A percentile compares a stretch with the other conserved stretches of the same genome.
Evolutionary conservation across 1,140 invertebrate genomes (phyloP).

Genomic region (Trinorchestia longiramus): DNA sequence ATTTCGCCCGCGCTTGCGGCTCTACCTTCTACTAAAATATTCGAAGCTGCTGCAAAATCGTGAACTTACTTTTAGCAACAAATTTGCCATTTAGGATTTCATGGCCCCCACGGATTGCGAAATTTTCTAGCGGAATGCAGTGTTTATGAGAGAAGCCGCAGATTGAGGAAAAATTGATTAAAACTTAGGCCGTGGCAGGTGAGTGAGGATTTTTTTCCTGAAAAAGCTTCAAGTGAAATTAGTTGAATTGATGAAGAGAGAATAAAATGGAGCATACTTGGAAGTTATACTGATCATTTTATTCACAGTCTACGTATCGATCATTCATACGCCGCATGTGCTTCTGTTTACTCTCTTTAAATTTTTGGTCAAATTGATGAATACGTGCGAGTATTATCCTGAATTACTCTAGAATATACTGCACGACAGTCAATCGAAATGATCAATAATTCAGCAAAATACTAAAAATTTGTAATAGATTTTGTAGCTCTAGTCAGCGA

Average conservation of each 20-base stretch:
- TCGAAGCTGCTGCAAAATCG: conserved; percentile 3
- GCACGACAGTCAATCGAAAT: too few relatives aligned
- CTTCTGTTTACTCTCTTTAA: too few relatives aligned
- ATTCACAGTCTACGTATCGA: too few relatives aligned
- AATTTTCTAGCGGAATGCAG: not conserved
- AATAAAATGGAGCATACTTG: too few relatives aligned
- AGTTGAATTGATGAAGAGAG: not conserved
- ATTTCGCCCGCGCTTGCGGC: not conserved
- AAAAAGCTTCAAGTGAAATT: not conserved
- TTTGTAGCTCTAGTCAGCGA: too few relatives aligned
- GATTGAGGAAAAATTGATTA: not conserved
- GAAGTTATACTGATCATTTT: too few relatives aligned
- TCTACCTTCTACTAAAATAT: conserved; percentile 15
- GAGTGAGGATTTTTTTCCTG: not conserved
- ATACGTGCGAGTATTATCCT: too few relatives aligned
- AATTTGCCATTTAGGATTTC: not conserved
- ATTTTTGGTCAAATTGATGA: too few relatives aligned
- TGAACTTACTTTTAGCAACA: not conserved
- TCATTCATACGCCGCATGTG: too few relatives aligned
- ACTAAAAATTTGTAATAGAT: too few relatives aligned
- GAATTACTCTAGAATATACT: too few relatives aligned
- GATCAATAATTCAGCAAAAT: too few relatives aligned
- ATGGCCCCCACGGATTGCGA: not conserved
- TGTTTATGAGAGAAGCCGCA: not conserved
- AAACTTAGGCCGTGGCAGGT: not conserved